Evolutionary conservation across 2,113 vertebrate species (phyloP), one percentile per base, ranked within the genome.

Genomic region (Hippoglossus stenolepis): DNA sequence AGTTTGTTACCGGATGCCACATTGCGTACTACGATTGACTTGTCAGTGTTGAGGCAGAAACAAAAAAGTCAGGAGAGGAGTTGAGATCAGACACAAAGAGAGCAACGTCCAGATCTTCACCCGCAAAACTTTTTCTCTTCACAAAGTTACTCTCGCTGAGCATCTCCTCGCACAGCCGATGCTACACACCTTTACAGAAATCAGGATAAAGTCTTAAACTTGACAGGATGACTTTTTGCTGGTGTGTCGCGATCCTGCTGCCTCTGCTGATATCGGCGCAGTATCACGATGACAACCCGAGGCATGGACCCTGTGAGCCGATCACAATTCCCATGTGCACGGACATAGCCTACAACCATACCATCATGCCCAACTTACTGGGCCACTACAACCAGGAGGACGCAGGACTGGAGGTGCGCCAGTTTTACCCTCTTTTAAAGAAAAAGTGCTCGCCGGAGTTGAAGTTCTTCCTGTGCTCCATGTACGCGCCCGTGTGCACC

Each of bases 391-490:
- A 97, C 92, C 97, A 98, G 89, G 97, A 98, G 84, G 97, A 98
- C 20, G 97, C 97, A 0, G 97, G 97, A 2, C 89, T 98, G 59
- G 97, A 98, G 89, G 96, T 98, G 35, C 97, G 98, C 82, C 97
- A 98, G 93, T 98, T 98, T 83, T 97, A 97, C 91, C 97, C 97
- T 0, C 73, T 98, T 68, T 97, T 98, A 1, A 98, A 98, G 91
- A 97, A 98, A 26, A 97, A 98, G 84, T 98, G 97, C 88, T 98
- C 97, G 0, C 84, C 94, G 0, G 97, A 98, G 88, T 92, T 99
- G 70, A 97, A 97, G 72, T 99, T 99, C 88, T 98, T 99, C 81
- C 91, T 99, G n/a, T 99, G 97, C 86, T 98, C 97, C 79, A 98
- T 99, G 97, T 98, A 99, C 0, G 97, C 97, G 0, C 97, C 97